Evolutionary conservation across 2,797 vertebrate species (phyloP).

Genomic region (Gymnopithys bicolor): DNA sequence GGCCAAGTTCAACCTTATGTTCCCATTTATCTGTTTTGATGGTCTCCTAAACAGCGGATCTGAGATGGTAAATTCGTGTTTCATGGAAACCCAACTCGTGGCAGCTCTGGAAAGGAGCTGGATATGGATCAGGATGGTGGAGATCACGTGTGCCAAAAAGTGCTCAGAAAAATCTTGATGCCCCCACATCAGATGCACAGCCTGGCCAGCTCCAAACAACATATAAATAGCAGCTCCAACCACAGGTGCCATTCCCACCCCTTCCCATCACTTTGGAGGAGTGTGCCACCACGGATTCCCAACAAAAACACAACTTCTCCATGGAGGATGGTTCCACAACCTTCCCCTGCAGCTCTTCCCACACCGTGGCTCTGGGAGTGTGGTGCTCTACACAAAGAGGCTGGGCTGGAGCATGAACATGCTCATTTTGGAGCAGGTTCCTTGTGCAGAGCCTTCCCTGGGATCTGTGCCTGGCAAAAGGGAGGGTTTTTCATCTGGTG

Average conservation of each 20-base stretch:
- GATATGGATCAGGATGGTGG: not conserved
- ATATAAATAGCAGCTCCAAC: constrained; percentile 19
- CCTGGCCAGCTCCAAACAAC: not conserved
- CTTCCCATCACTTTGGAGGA: constrained; percentile 25
- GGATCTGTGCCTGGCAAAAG: not conserved
- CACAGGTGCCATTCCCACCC: constrained; percentile 4
- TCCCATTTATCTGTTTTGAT: constrained; percentile 52
- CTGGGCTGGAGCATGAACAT: not conserved
- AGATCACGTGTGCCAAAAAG: not conserved
- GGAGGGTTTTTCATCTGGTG: not conserved
- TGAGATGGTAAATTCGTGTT: constrained; percentile 6
- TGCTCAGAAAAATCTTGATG: not conserved
- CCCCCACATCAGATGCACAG: not conserved
- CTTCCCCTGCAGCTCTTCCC: not conserved
- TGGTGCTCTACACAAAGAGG: not conserved
- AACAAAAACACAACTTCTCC: not conserved
- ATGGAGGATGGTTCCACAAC: accelerated
- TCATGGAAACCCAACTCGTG: not conserved
- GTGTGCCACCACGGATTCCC: not conserved
- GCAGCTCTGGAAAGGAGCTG: not conserved
- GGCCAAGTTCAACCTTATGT: constrained; percentile 45
- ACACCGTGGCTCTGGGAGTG: not conserved
- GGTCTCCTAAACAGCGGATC: constrained; percentile 32
- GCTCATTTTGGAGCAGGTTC: accelerated
- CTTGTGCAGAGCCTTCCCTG: not conserved